Evolutionary conservation across 1,140 invertebrate species (phyloP).

Genomic region (Pogonognathellus flavescens): DNA sequence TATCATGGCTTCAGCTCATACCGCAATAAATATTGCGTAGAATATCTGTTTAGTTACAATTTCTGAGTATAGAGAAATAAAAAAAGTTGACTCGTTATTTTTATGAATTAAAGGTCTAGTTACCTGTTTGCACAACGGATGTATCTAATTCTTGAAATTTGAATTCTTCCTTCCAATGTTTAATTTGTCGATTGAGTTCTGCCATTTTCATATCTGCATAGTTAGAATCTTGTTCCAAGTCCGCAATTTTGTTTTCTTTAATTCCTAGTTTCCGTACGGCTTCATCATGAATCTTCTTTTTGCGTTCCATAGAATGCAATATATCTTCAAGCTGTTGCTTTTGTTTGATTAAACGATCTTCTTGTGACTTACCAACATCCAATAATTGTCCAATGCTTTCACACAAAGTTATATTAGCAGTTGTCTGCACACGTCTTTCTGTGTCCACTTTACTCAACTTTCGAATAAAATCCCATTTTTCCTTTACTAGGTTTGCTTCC

Average conservation of each 20-base stretch:
- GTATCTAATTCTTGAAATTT: conserved; percentile 39
- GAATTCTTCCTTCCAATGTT: conserved; percentile 63
- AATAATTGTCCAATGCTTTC: conserved; percentile 51
- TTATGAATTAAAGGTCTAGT: no score
- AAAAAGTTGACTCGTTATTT: not conserved
- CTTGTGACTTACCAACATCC: conserved; percentile 33
- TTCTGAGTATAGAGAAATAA: not conserved
- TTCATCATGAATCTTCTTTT: conserved; percentile 24
- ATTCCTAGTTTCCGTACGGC: conserved; percentile 31
- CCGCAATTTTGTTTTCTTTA: conserved; percentile 1
- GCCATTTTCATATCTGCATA: conserved; percentile 17
- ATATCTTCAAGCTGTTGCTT: conserved; percentile 50
- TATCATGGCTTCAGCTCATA: no score
- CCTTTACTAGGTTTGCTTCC: not conserved
- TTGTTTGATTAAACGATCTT: conserved; percentile 43
- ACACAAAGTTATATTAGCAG: conserved; percentile 58
- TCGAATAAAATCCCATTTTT: conserved; percentile 53
- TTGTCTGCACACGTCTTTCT: conserved; percentile 56
- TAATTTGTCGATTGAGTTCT: conserved; percentile 54
- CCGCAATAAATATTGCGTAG: no score
- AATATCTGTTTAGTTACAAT: no score
- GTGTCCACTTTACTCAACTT: conserved; percentile 52
- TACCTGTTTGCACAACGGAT: not conserved
- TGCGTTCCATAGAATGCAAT: conserved; percentile 40
- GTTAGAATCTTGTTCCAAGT: not conserved